Conservation (phyloP, 2,888 invertebrate genomes). For the Cantharis rustica region DNA sequence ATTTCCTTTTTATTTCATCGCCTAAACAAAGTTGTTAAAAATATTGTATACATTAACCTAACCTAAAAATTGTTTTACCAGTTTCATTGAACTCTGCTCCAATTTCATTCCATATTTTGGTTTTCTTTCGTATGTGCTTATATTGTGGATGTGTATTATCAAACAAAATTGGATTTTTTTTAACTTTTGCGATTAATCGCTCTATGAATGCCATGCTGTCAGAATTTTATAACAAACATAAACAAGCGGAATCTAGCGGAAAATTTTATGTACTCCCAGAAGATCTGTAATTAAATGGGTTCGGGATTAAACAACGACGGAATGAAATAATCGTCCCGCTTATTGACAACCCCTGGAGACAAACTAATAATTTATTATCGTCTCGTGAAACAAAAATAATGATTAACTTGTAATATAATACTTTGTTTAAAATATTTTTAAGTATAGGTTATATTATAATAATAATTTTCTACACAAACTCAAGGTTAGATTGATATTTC, state of each 20-base stretch:
- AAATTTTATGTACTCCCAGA: too few relatives aligned
- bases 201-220: background rate
- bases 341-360: background rate
- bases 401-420: background rate
- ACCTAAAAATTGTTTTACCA: background rate
- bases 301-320: too few relatives aligned
- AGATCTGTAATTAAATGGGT: too few relatives aligned
- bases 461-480: background rate
- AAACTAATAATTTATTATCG: background rate
- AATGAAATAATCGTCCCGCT: too few relatives aligned
- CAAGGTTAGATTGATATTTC: background rate
- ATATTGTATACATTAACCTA: background rate
- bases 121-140: background rate
- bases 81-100: background rate
- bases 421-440: background rate
- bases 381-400: background rate
- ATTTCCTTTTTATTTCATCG: background rate
- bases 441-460: background rate
- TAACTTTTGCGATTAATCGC: background rate
- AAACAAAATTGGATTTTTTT: background rate
- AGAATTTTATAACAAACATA: background rate
- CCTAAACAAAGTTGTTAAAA: background rate
- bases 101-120: background rate
- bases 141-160: background rate
- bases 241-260: background rate